Conservation (phyloP, 2,888 invertebrate genomes). For the Dynastes hyllus region DNA sequence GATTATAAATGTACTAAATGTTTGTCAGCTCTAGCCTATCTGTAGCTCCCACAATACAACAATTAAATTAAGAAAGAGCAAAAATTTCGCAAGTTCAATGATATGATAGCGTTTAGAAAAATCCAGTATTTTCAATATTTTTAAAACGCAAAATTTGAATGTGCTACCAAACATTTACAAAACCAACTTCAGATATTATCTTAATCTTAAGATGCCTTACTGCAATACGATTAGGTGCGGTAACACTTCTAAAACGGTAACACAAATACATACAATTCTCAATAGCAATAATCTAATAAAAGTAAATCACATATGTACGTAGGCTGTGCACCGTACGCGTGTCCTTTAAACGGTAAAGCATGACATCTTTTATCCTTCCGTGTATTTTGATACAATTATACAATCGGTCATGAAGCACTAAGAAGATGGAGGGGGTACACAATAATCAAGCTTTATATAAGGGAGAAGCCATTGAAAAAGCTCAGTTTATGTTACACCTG, state of each 20-base stretch:
- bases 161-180: too few relatives aligned
- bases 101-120: too few relatives aligned
- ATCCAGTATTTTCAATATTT: too few relatives aligned
- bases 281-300: conserved; percentile 42
- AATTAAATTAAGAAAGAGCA: too few relatives aligned
- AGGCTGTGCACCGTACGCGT: background rate
- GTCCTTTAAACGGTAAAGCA: conserved; percentile 28
- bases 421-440: conserved; percentile 31
- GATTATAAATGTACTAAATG: too few relatives aligned
- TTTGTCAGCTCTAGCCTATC: too few relatives aligned
- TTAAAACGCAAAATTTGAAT: too few relatives aligned
- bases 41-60: too few relatives aligned
- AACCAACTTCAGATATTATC: too few relatives aligned
- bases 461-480: conserved; percentile 49
- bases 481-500: conserved; percentile 45
- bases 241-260: conserved; percentile 10
- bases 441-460: conserved; percentile 34
- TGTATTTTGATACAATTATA: conserved; percentile 48
- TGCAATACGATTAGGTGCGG: background rate
- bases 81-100: too few relatives aligned
- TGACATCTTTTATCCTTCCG: conserved; percentile 44
- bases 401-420: conserved; percentile 44
- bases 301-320: conserved; percentile 9
- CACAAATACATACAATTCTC: conserved; percentile 35
- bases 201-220: too few relatives aligned